Evolutionary conservation across 2,797 vertebrate species (phyloP), one percentile per base, ranked within the genome.

Genomic region (Sebastes dallii): DNA sequence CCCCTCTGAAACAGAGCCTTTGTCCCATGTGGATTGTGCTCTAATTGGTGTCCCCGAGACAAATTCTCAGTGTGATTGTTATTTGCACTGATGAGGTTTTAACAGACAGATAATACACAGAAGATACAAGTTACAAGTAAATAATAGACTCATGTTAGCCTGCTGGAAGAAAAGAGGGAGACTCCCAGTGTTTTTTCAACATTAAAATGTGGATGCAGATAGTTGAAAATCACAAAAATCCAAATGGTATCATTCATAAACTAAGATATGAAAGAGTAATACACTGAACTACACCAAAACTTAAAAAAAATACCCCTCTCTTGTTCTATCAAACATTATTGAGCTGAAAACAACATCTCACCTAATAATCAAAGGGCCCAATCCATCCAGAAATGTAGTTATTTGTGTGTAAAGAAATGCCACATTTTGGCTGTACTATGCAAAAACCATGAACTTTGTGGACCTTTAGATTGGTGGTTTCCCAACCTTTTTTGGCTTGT

Each of bases 21-120:
- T 96, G 93, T 95, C 91, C 91, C 83, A 72, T 89, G 90, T 73
- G 90, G 87, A 93, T 94, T 94, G 90, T 88, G 86, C 77, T 82
- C 88, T 95, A 95, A 95, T 95, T 95, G 91, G 88, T 88, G 89
- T 91, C 68, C 85, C 87, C 27, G 77, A 91, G 82, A 92, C 91
- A 79, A 84, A 91, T 89, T 91, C 81, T 88, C 84, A 78, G 61
- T 78, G 70, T 80, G 83, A 77, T 89, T 90, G 86, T 88, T 86
- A 87, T 90, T 92, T 85, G 83, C 70, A 74, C 86, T 92, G 86
- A 94, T 93, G 87, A 90, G 90, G 73, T 90, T 92, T 89, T 92
- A 94, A 94, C 79, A 36, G 87, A 91, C 86, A 82, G 76, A 86
- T 89, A 91, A 93, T 86, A 79, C 84, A 92, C 81, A 88, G 52